phyloP scores from a whole-genome alignment of 2,888 invertebrate species.

The Melanostoma scalare region DNA sequence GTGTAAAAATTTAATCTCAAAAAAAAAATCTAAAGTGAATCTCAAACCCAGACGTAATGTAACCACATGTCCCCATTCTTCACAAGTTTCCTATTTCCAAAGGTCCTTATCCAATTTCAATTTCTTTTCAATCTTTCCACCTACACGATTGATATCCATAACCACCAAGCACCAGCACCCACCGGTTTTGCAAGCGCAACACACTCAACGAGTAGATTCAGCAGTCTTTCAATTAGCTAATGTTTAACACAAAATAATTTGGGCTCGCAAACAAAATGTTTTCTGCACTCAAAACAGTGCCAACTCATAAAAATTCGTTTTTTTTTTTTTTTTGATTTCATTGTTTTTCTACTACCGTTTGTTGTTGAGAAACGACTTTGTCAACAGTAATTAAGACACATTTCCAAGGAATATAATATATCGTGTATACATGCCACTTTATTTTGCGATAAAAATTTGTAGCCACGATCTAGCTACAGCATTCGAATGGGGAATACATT shows the following conservation, averaged over 20 bases:
- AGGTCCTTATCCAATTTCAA: too few relatives aligned
- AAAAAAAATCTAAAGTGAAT: too few relatives aligned
- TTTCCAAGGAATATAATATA: slow-evolving; percentile 37
- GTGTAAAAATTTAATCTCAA: too few relatives aligned
- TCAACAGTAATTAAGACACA: slow-evolving; percentile 66
- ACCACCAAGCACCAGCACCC: slow-evolving; percentile 2
- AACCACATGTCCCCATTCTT: too few relatives aligned
- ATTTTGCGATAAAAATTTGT: slow-evolving; percentile 55
- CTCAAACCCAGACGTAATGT: too few relatives aligned
- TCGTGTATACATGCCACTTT: slow-evolving; percentile 59
- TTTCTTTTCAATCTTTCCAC: too few relatives aligned
- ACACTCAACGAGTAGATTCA: background rate
- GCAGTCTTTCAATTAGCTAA: slow-evolving; percentile 69
- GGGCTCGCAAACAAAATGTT: slow-evolving; percentile 54
- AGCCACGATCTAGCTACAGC: slow-evolving; percentile 14
- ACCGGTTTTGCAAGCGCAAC: too few relatives aligned
- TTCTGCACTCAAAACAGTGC: slow-evolving; percentile 36
- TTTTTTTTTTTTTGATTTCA: slow-evolving; percentile 13
- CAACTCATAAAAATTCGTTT: slow-evolving; percentile 33
- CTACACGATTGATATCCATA: background rate
- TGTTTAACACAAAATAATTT: slow-evolving; percentile 54
- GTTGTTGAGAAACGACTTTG: slow-evolving; percentile 47
- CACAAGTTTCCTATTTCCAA: too few relatives aligned
- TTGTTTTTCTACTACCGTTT: background rate
- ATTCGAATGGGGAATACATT: slow-evolving; percentile 3